Conservation (phyloP, 2,113 vertebrate genomes). For the Lamprotornis superbus region DNA sequence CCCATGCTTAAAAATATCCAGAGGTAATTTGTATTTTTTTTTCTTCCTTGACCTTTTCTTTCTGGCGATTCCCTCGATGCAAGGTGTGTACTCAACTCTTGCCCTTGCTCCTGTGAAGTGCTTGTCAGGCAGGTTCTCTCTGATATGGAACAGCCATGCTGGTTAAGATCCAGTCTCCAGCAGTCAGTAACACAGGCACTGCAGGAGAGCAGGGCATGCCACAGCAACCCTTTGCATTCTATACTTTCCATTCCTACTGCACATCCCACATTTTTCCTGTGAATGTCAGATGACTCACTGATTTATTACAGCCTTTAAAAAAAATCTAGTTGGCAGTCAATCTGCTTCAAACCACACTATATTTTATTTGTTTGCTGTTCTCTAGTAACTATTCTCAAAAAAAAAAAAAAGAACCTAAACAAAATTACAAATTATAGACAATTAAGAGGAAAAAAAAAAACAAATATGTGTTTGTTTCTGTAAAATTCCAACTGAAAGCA, state of each 20-base stretch:
- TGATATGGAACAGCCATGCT: fast-evolving
- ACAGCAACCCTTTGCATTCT: constrained; percentile 1
- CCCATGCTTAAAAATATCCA: neutral
- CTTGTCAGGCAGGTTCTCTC: neutral
- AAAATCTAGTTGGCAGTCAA: neutral
- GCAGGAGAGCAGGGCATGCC: neutral
- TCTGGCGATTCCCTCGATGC: fast-evolving
- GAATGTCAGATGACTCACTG: constrained; percentile 10
- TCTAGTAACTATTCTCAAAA: constrained; percentile 58
- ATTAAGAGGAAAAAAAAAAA: neutral
- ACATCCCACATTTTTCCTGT: constrained; percentile 36
- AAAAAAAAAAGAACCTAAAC: constrained; percentile 57
- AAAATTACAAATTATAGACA: constrained; percentile 14
- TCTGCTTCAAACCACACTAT: constrained; percentile 1
- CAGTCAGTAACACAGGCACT: neutral
- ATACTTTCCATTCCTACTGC: constrained; percentile 5
- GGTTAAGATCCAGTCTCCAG: neutral
- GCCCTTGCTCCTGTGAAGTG: neutral
- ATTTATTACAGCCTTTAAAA: neutral
- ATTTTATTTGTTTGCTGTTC: constrained; percentile 9
- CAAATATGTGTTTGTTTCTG: constrained; percentile 9
- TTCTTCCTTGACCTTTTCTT: neutral
- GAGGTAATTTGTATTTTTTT: neutral
- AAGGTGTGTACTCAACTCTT: neutral
- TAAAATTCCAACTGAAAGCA: neutral